Evolutionary conservation across 2,888 invertebrate genomes (phyloP).

Genomic region (Eristalis intricaria): DNA sequence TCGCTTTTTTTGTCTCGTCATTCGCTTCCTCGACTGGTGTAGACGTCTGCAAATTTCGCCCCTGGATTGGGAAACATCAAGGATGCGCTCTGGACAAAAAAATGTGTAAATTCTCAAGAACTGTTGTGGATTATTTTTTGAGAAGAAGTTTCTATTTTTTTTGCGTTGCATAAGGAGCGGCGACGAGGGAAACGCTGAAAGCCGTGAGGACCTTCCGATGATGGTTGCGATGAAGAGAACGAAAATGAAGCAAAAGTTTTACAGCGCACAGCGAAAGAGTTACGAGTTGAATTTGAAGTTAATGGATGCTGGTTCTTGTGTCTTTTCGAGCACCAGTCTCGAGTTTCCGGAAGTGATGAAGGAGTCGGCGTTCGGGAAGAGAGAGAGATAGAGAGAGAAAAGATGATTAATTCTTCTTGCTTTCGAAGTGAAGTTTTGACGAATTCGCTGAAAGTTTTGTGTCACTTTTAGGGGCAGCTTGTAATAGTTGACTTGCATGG

Average conservation of each 20-base stretch:
- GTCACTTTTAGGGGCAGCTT: no score
- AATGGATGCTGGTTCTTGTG: neutral
- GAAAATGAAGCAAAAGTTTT: neutral
- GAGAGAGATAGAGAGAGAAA: no score
- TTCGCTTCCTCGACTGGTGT: neutral
- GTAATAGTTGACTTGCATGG: no score
- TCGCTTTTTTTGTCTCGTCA: neutral
- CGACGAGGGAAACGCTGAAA: neutral
- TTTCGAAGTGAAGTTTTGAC: no score
- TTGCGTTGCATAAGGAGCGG: neutral
- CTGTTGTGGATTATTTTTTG: neutral
- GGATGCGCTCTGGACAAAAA: neutral
- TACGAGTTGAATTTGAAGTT: neutral
- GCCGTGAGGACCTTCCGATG: neutral
- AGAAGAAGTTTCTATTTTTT: neutral
- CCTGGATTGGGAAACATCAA: neutral
- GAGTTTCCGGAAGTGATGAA: neutral
- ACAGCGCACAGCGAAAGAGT: neutral
- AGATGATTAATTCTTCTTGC: no score
- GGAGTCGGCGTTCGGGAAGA: no score
- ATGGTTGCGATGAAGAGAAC: neutral
- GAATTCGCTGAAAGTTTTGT: no score
- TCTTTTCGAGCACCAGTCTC: neutral
- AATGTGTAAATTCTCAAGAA: neutral
- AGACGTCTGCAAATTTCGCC: constrained; percentile 5